Percentiles rank a stretch among this genome's conserved stretches.
phyloP scores from a whole-genome alignment of 2,797 vertebrate species.

The Monodelphis domestica region DNA sequence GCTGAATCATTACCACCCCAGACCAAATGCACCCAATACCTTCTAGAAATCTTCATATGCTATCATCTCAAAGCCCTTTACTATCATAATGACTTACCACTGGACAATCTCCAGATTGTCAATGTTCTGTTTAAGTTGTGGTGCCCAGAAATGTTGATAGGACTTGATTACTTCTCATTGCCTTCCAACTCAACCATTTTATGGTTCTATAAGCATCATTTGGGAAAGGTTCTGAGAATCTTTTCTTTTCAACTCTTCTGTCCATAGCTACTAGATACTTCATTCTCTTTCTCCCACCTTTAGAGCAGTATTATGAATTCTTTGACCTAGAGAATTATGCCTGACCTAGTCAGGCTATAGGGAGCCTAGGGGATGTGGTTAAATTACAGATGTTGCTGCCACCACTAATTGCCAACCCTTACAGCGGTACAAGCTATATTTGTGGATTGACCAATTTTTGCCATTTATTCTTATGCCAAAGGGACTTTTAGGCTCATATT shows the following conservation, averaged over 20 bases:
- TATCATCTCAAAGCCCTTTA: not conserved
- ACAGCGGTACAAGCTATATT: not conserved
- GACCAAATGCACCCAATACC: not conserved
- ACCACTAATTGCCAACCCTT: conserved; percentile 7
- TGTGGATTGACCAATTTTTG: not conserved
- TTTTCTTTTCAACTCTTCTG: not conserved
- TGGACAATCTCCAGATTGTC: not conserved
- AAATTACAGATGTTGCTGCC: conserved; percentile 21
- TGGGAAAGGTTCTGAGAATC: not conserved
- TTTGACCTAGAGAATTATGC: not conserved
- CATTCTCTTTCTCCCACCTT: not conserved
- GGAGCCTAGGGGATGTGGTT: not conserved
- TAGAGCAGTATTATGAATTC: not conserved
- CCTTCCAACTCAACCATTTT: not conserved
- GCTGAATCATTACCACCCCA: not conserved
- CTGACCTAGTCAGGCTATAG: not conserved
- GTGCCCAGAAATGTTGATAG: not conserved
- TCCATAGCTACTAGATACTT: not conserved
- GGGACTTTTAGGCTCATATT: not conserved
- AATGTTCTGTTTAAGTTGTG: not conserved
- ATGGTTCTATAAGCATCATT: not conserved
- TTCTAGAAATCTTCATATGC: not conserved
- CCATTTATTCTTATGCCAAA: not conserved
- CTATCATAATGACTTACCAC: not conserved
- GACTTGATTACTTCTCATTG: not conserved